These are phyloP conservation scores for Gryon sp. DNA, from an alignment of 1,140 invertebrate genomes.

Conservation along the genomic window DNA sequence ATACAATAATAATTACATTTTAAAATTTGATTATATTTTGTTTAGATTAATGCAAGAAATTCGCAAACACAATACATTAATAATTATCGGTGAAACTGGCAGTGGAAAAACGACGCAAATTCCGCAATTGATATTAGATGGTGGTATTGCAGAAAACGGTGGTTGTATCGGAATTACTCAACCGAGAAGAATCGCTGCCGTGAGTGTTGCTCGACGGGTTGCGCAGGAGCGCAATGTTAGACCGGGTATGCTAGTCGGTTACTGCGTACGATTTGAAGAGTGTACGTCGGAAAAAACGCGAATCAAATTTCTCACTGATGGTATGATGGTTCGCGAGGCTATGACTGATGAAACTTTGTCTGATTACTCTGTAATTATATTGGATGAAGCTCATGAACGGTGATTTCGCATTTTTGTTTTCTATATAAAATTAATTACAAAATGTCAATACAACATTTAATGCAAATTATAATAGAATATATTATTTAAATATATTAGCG, in stretches of 20 bases:
- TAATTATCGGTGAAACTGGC: constrained; percentile 94
- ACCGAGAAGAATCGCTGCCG: constrained; percentile 94
- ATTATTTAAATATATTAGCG: too few relatives aligned
- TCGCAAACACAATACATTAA: constrained; percentile 81
- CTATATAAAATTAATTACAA: not conserved
- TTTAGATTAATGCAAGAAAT: constrained; percentile 81
- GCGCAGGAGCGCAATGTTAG: constrained; percentile 85
- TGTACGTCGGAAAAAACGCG: constrained; percentile 86
- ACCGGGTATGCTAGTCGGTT: constrained; percentile 90
- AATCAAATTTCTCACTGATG: constrained; percentile 95
- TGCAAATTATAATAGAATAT: too few relatives aligned
- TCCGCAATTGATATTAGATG: constrained; percentile 83
- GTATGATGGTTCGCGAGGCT: constrained; percentile 95
- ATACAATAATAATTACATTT: too few relatives aligned
- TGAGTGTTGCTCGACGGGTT: constrained; percentile 92
- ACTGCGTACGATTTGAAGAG: constrained; percentile 96
- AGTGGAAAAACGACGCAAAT: constrained; percentile 96
- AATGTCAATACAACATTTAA: not conserved
- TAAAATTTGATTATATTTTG: too few relatives aligned
- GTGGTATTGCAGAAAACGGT: constrained; percentile 81
- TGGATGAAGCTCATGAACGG: constrained; percentile 98
- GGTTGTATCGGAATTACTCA: constrained; percentile 90
- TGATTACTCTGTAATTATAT: constrained; percentile 91
- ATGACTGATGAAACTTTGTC: constrained; percentile 86
- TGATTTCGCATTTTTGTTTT: too few relatives aligned